phyloP scores from a whole-genome alignment of 2,113 vertebrate species.

The Scomber japonicus region DNA sequence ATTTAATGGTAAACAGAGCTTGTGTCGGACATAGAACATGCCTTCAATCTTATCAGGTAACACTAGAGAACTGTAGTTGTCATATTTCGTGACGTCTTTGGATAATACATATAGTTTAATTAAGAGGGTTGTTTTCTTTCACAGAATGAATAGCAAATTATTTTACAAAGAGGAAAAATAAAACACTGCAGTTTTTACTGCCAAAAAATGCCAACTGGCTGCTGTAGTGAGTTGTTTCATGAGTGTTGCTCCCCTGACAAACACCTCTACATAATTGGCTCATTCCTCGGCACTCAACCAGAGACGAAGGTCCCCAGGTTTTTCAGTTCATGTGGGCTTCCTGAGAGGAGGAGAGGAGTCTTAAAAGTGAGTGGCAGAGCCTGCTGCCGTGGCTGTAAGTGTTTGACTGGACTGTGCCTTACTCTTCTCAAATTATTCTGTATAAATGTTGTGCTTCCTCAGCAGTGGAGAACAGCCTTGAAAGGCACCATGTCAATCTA shows the following conservation, averaged over 20 bases:
- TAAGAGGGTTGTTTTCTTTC: background rate
- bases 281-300: constrained; percentile 51
- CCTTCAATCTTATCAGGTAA: background rate
- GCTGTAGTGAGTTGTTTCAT: constrained; percentile 31
- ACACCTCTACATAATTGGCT: constrained; percentile 69
- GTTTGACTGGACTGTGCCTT: constrained; percentile 25
- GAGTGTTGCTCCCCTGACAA: constrained; percentile 53
- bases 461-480: constrained; percentile 44
- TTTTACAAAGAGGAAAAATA: constrained; percentile 9
- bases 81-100: background rate
- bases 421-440: constrained; percentile 37
- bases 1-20: background rate
- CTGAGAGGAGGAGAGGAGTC: constrained; percentile 47
- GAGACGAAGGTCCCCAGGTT: constrained; percentile 52
- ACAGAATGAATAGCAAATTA: background rate
- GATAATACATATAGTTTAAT: too few species aligned
- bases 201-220: background rate
- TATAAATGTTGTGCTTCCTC: constrained; percentile 44
- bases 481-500: constrained; percentile 36
- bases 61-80: background rate
- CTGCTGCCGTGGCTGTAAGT: constrained; percentile 40
- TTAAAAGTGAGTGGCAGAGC: constrained; percentile 44
- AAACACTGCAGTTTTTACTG: constrained; percentile 2
- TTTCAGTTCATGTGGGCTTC: constrained; percentile 49
- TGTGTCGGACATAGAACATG: background rate